phyloP scores from a whole-genome alignment of 1,140 invertebrate species.

The Bombus haemorrhoidalis region DNA sequence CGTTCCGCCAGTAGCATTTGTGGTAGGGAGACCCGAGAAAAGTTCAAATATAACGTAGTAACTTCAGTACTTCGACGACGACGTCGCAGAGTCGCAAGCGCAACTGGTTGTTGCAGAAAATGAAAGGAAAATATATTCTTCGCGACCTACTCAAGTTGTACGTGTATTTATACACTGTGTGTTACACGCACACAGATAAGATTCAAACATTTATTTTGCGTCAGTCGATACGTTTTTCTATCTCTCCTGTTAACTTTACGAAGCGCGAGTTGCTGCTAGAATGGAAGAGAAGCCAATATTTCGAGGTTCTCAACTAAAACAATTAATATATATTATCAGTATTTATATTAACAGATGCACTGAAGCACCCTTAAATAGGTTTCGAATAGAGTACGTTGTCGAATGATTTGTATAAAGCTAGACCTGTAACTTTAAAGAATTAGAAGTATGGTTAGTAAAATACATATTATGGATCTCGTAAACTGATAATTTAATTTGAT shows the following conservation, averaged over 20 bases:
- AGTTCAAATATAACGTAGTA: constrained; percentile 39
- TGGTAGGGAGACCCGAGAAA: constrained; percentile 44
- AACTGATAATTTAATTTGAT: neutral
- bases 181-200: neutral
- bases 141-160: neutral
- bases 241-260: neutral
- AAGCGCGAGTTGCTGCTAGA: neutral
- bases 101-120: constrained; percentile 45
- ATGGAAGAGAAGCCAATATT: too few species aligned
- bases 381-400: too few species aligned
- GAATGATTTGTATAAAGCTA: too few species aligned
- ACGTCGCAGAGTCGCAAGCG: constrained; percentile 36
- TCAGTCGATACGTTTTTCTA: constrained; percentile 1
- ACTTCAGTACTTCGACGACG: constrained; percentile 23
- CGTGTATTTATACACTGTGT: constrained; percentile 18
- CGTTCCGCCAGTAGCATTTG: constrained; percentile 35
- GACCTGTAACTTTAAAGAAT: too few species aligned
- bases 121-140: constrained; percentile 15
- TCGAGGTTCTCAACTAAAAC: too few species aligned
- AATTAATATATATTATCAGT: too few species aligned
- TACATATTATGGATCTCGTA: neutral
- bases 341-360: too few species aligned
- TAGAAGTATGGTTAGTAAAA: neutral
- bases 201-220: neutral
- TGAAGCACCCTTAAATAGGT: too few species aligned